Evolutionary conservation across 2,113 vertebrate species (phyloP).

Genomic region (Irena cyanogastra): DNA sequence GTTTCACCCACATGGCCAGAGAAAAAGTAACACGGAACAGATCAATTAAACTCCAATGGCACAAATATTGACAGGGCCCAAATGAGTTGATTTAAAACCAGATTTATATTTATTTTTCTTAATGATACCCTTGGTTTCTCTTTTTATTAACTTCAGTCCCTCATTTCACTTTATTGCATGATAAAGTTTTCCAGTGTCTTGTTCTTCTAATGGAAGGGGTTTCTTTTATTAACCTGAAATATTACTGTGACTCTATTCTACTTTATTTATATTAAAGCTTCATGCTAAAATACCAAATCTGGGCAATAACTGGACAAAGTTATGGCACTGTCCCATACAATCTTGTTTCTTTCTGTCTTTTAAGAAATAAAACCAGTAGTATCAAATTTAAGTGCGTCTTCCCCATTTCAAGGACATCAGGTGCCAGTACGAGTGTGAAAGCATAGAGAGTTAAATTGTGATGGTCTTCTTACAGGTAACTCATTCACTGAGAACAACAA

Average conservation of each 20-base stretch:
- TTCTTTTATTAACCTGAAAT: background rate
- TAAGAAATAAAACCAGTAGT: background rate
- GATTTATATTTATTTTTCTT: background rate
- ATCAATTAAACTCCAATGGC: background rate
- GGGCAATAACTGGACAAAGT: background rate
- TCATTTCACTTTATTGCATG: background rate
- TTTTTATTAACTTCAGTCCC: background rate
- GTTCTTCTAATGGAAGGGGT: fast-evolving
- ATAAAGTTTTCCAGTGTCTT: background rate
- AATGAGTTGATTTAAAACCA: background rate
- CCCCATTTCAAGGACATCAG: background rate
- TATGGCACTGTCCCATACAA: background rate
- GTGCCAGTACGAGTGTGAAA: background rate
- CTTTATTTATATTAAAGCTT: background rate
- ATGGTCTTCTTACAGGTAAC: background rate
- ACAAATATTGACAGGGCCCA: background rate
- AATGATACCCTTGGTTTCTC: background rate
- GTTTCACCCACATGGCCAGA: background rate
- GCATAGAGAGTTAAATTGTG: background rate
- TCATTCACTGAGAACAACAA: background rate
- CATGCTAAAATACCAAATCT: background rate
- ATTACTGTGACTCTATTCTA: background rate
- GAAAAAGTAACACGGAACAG: background rate
- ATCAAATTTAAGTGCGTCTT: background rate
- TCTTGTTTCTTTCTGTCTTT: background rate